A percentile compares a stretch with the other conserved stretches of the same genome.
These are phyloP conservation scores for Dryobota labecula DNA, from an alignment of 2,888 invertebrate genomes.

Conservation along the genomic window DNA sequence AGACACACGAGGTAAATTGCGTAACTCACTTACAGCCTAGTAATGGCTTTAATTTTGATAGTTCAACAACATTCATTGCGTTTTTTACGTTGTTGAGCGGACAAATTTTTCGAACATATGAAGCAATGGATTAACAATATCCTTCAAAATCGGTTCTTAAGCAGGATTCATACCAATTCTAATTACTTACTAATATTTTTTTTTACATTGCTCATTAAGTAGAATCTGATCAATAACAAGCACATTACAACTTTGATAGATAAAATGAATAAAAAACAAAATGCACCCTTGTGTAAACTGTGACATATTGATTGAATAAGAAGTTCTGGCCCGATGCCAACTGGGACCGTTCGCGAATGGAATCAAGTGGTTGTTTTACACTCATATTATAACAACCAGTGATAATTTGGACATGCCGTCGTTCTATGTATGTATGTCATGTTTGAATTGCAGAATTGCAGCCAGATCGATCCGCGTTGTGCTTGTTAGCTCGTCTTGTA, in stretches of 20 bases:
- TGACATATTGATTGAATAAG: conserved; percentile 74
- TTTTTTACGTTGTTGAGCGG: too few relatives aligned
- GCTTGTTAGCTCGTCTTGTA: neutral
- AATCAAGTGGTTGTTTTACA: conserved; percentile 69
- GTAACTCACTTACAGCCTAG: too few relatives aligned
- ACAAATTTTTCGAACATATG: too few relatives aligned
- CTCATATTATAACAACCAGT: conserved; percentile 59
- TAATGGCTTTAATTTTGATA: too few relatives aligned
- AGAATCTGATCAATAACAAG: neutral
- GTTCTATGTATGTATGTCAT: conserved; percentile 13
- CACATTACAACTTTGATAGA: neutral
- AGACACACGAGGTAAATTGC: too few relatives aligned
- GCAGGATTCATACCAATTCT: neutral
- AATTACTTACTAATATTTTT: neutral
- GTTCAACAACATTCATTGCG: too few relatives aligned
- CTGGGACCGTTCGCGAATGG: conserved; percentile 67
- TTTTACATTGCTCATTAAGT: neutral
- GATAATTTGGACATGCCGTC: conserved; percentile 44
- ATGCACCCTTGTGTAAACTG: conserved; percentile 26
- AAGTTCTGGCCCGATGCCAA: conserved; percentile 71
- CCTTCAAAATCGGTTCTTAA: too few relatives aligned
- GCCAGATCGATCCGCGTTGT: neutral
- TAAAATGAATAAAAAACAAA: conserved; percentile 18
- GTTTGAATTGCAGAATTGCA: conserved; percentile 13
- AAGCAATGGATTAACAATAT: too few relatives aligned